Evolutionary conservation across 2,113 vertebrate genomes (phyloP), one percentile per base, ranked within the genome.

Genomic region (Sinocyclocheilus anshuiensis): DNA sequence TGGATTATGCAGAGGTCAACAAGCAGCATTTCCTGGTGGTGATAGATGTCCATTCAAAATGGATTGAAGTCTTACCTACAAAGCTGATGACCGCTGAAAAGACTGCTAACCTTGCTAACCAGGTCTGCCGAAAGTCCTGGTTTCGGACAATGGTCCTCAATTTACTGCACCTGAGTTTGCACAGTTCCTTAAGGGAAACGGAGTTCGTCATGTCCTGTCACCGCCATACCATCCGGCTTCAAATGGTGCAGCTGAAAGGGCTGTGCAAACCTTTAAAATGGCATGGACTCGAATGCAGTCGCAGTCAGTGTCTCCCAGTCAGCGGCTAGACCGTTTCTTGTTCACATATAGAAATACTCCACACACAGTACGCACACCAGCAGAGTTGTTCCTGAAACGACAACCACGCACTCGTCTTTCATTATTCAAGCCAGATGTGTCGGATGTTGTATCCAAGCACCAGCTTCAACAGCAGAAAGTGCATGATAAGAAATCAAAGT

Each of bases 391-490:
- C 22, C 65, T 83, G 5, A 82, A 82, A 22, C 9, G 65, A 11
- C 63, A 83, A 50, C 24, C 81, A 50, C 2, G 3, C 18, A 72
- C 81, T 15, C 20, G 63, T 48, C 61, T 83, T 50, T 79, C 77
- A 11, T 57, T 79, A 57, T 4, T 57, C 6, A 79, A 53, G 77
- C 48, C 77, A 2, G 50, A 57, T 79, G 45, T 57, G 24, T 79
- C 50, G 4, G 11, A 57, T 45, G 65, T 72, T 11, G 65, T 71
- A 59, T 53, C 22, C 53, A 79, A 79, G 77, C 77, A 79, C 57
- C 77, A 59, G 77, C 29, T 79, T 57, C 81, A 83, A 50, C 72
- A 76, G 83, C 48, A 84, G 55, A 84, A 84, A 53, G 26, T 22
- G 2, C 83, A 84, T 76, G 48, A 84, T 45, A 61, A 76, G 29